These are phyloP conservation scores for Muntiacus muntjak DNA, from an alignment of 2,113 vertebrate genomes.

Conservation along the genomic window DNA sequence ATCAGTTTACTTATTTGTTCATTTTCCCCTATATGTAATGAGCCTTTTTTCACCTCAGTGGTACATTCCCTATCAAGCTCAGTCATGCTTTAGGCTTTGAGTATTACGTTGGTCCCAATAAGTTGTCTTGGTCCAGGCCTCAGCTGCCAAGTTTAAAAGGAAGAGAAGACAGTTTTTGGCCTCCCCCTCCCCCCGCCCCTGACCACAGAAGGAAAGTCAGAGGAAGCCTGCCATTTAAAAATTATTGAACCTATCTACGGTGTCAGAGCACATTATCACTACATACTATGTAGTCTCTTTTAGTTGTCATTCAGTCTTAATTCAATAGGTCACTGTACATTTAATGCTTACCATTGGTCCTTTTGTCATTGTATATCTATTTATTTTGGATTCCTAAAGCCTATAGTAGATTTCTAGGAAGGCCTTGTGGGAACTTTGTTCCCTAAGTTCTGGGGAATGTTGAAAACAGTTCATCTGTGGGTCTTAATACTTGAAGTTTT, in stretches of 20 bases:
- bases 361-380: neutral
- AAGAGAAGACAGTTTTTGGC: neutral
- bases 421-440: neutral
- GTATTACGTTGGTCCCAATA: neutral
- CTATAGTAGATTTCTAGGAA: neutral
- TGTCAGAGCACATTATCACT: neutral
- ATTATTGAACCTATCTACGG: neutral
- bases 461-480: neutral
- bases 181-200: neutral
- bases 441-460: constrained; percentile 3
- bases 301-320: neutral
- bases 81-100: neutral
- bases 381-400: constrained; percentile 23
- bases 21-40: neutral
- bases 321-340: neutral
- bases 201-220: neutral
- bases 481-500: neutral
- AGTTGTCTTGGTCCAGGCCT: neutral
- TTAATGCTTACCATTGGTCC: neutral
- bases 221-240: neutral
- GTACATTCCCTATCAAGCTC: neutral
- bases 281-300: neutral
- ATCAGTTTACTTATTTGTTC: neutral
- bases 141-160: neutral
- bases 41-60: neutral